phyloP scores from a whole-genome alignment of 2,888 invertebrate species.

The Noctua comes region DNA sequence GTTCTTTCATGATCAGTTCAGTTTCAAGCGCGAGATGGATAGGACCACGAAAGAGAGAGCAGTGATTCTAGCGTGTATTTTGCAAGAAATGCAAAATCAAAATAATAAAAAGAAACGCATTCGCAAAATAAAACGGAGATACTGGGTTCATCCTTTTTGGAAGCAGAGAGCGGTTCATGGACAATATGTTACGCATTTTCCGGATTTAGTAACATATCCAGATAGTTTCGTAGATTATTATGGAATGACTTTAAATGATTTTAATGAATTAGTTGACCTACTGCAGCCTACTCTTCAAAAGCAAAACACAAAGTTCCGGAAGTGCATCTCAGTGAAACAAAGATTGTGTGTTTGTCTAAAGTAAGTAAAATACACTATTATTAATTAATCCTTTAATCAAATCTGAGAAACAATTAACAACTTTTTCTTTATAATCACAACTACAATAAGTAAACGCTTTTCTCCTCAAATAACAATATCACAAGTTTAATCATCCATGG shows the following conservation, averaged over 20 bases:
- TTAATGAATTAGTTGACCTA: conserved; percentile 45
- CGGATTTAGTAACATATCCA: conserved; percentile 49
- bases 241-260: conserved; percentile 49
- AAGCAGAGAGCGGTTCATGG: conserved; percentile 52
- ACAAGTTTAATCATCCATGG: conserved; percentile 41
- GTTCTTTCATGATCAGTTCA: conserved; percentile 29
- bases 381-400: conserved; percentile 42
- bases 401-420: conserved; percentile 42
- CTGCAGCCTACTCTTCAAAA: conserved; percentile 38
- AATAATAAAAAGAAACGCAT: conserved; percentile 25
- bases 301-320: conserved; percentile 43
- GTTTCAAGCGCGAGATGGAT: conserved; percentile 37
- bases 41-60: conserved; percentile 37
- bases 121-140: conserved; percentile 28
- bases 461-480: conserved; percentile 45
- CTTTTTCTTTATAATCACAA: conserved; percentile 34
- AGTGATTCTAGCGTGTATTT: conserved; percentile 26
- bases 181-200: conserved; percentile 52
- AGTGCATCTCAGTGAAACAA: conserved; percentile 44
- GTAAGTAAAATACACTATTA: conserved; percentile 42
- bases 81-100: conserved; percentile 33
- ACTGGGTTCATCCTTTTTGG: conserved; percentile 45
- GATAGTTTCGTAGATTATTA: conserved; percentile 47
- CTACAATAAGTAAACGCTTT: conserved; percentile 38
- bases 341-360: conserved; percentile 44